Evolutionary conservation across 1,140 invertebrate genomes (phyloP).

Genomic region (Cotesia chilonis): DNA sequence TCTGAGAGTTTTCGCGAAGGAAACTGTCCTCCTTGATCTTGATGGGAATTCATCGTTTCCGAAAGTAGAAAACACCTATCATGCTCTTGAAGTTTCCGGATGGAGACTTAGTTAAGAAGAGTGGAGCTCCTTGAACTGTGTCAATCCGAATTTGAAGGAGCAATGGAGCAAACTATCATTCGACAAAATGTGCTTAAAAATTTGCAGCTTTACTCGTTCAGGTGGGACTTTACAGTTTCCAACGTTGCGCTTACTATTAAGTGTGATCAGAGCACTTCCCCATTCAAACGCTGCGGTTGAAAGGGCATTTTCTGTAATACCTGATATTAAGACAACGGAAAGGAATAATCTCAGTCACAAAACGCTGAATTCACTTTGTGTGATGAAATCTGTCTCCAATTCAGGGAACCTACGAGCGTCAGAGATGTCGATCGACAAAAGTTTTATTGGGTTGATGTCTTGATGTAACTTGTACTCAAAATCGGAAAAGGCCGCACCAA

Average conservation of each 20-base stretch:
- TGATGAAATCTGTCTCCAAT: conserved; percentile 33
- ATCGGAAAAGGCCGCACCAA: background rate
- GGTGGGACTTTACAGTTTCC: too few species aligned
- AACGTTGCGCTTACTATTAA: too few species aligned
- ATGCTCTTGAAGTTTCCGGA: background rate
- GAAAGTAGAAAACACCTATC: background rate
- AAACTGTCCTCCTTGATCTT: background rate
- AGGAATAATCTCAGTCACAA: too few species aligned
- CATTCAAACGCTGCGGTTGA: too few species aligned
- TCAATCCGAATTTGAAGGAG: background rate
- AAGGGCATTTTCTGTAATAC: too few species aligned
- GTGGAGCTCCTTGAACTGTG: background rate
- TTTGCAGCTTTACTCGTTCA: too few species aligned
- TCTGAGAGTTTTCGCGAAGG: background rate
- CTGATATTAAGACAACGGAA: too few species aligned
- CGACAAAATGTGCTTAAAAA: too few species aligned
- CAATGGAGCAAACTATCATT: too few species aligned
- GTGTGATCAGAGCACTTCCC: too few species aligned
- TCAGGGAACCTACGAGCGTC: background rate
- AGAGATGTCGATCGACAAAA: background rate
- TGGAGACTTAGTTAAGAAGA: background rate
- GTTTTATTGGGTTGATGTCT: background rate
- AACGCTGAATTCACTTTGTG: background rate
- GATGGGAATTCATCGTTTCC: background rate
- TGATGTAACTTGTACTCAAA: background rate